Evolutionary conservation across 2,888 invertebrate genomes (phyloP), one percentile per base, ranked within the genome.

Genomic region (Sminthurides aquaticus): DNA sequence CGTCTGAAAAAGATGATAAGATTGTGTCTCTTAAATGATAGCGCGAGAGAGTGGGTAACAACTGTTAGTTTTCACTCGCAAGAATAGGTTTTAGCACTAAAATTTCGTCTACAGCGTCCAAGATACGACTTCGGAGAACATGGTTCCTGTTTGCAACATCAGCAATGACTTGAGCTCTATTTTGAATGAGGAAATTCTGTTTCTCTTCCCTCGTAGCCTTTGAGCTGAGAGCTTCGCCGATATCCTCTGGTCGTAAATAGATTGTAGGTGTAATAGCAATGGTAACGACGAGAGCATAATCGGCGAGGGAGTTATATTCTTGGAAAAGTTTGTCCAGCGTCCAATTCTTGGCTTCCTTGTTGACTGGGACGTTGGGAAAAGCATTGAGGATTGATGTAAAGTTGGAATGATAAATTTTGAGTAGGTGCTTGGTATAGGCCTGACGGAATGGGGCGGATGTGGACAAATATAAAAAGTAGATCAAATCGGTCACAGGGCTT

Each of bases 401-500:
- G 60, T 72, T 69, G 22, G 64, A 55, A 60, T 66, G 66, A 76
- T 88, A 89, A 67, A 81, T 79, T 62, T 81, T 77, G 24, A 87
- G 71, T 65, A 87, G 80, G 3, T 76, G 76, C 0, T 75, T 67
- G 22, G 84, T 78, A 74, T 85, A 79, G n/a, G 78, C 72, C 69
- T 82, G 78, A n/a, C 85, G 78, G 63, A 81, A 80, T 59, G 77
- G 76, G 1, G 79, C 77, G 18, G 82, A 79, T 29, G 84, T 77
- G 73, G 83, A 84, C 60, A 85, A 80, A 74, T 82, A 82, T 1
- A 86, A 77, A 26, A 84, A 78, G 27, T 82, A 77, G 76, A 84
- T 81, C 1, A 86, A 78, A 73, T 89, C 89, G 56, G 86, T 81
- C 24, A 85, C 82, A 0, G 86, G 85, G 0, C 88, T 86, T 20